These are phyloP conservation scores for Neomorphus geoffroyi DNA, from an alignment of 2,797 vertebrate species.

Conservation along the genomic window DNA sequence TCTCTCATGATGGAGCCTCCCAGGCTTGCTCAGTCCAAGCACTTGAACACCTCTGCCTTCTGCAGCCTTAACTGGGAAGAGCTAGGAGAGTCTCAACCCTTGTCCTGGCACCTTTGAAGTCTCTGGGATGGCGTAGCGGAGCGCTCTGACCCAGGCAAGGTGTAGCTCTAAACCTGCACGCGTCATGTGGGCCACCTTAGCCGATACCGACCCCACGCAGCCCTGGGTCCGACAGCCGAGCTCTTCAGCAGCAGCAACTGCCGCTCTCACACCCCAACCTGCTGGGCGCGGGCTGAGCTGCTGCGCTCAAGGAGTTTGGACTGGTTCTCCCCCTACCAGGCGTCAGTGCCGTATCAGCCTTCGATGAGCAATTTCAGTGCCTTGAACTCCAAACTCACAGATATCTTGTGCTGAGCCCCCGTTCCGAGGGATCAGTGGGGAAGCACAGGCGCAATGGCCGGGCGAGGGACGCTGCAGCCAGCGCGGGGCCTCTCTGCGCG, in stretches of 20 bases:
- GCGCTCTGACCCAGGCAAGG: neutral
- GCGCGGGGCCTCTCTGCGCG: neutral
- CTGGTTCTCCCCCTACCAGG: neutral
- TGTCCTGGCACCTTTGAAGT: neutral
- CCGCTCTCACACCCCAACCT: neutral
- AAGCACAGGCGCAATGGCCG: neutral
- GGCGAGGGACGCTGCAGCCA: neutral
- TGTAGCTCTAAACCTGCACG: neutral
- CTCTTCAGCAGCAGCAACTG: neutral
- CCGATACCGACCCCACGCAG: neutral
- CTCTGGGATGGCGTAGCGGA: neutral
- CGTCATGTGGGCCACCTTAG: fast-evolving
- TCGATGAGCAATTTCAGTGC: fast-evolving
- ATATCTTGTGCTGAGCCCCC: neutral
- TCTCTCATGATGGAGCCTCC: neutral
- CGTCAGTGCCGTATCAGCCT: neutral
- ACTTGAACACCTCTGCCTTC: neutral
- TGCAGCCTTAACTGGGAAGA: neutral
- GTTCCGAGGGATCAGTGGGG: fast-evolving
- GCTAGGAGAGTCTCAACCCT: neutral
- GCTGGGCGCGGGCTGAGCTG: neutral
- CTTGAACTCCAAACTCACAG: neutral
- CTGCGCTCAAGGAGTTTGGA: neutral
- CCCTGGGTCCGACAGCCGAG: neutral
- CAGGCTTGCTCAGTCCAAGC: neutral